A percentile compares a stretch with the other conserved stretches of the same genome.
Evolutionary conservation across 2,888 invertebrate genomes (phyloP).

Genomic region (Dendrolimus houi): DNA sequence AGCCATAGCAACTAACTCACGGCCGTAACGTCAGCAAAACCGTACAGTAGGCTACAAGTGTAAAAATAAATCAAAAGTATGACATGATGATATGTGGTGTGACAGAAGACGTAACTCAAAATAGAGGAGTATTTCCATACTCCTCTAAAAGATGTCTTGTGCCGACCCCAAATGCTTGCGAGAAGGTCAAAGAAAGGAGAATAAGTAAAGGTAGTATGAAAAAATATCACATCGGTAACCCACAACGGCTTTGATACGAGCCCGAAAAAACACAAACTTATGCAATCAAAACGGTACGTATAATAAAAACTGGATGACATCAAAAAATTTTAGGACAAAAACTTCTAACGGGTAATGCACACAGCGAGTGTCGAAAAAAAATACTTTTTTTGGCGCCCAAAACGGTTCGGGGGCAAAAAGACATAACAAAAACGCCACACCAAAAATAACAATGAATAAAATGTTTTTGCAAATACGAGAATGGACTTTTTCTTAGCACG

Average conservation of each 20-base stretch:
- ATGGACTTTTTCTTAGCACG: slow-evolving; percentile 64
- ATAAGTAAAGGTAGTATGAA: neutral
- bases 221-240: neutral
- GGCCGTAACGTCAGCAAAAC: too few species aligned
- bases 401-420: slow-evolving; percentile 56
- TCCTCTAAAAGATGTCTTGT: too few species aligned
- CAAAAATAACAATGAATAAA: slow-evolving; percentile 43
- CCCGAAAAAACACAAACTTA: slow-evolving; percentile 28
- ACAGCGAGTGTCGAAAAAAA: slow-evolving; percentile 30
- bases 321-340: slow-evolving; percentile 43
- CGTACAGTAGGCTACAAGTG: too few species aligned
- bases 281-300: slow-evolving; percentile 43
- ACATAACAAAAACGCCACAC: slow-evolving; percentile 39
- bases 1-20: too few species aligned
- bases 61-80: too few species aligned
- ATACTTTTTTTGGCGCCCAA: slow-evolving; percentile 37
- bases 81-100: too few species aligned
- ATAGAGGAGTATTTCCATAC: too few species aligned
- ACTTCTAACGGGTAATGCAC: slow-evolving; percentile 56
- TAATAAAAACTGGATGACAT: slow-evolving; percentile 28
- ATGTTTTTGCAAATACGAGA: slow-evolving; percentile 64
- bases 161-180: too few species aligned
- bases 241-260: neutral
- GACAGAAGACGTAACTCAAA: too few species aligned
- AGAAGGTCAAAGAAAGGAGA: too few species aligned